Evolutionary conservation across 2,113 vertebrate genomes (phyloP).

Genomic region (Empidonax traillii): DNA sequence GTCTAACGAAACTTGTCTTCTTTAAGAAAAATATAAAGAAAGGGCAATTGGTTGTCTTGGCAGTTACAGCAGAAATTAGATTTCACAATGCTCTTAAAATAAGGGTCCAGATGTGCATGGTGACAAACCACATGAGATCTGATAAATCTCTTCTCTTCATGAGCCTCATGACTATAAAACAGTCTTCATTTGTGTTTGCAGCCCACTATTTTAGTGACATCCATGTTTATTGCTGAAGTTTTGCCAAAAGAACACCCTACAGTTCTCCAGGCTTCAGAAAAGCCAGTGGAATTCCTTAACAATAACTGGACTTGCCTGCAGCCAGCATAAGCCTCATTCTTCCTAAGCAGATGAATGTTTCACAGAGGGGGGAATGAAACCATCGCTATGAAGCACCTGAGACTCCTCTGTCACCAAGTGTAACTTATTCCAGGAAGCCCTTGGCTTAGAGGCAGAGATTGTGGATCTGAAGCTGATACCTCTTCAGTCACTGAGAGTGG

Average conservation of each 20-base stretch:
- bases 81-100: not conserved
- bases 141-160: not conserved
- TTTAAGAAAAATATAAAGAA: not conserved
- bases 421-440: not conserved
- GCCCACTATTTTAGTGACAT: not conserved
- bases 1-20: not conserved
- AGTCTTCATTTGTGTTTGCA: not conserved
- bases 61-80: not conserved
- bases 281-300: not conserved
- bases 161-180: not conserved
- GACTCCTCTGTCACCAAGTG: not conserved
- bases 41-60: not conserved
- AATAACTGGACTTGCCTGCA: not conserved
- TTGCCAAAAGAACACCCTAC: not conserved
- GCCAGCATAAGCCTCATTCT: not conserved
- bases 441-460: not conserved
- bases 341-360: not conserved
- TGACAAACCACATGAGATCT: not conserved
- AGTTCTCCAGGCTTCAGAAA: not conserved
- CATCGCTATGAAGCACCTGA: not conserved
- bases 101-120: not conserved
- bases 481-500: not conserved
- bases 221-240: not conserved
- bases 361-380: not conserved
- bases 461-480: not conserved